Evolutionary conservation across 1,140 invertebrate species (phyloP).

Genomic region (Cardiocondyla obscurior): DNA sequence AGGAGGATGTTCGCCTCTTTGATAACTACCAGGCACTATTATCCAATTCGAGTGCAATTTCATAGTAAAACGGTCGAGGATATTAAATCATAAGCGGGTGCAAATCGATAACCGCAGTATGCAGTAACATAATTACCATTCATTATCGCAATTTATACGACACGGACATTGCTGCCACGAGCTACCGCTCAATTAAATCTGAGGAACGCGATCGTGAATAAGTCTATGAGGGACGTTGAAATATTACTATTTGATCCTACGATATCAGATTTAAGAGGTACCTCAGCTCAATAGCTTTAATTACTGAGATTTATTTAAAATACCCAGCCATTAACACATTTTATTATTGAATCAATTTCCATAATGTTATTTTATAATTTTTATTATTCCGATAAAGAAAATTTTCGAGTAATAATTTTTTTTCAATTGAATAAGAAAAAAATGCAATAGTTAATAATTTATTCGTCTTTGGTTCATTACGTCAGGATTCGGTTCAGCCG

Average conservation of each 20-base stretch:
- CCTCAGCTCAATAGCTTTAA: neutral
- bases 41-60: conserved; percentile 46
- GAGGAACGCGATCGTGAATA: conserved; percentile 17
- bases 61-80: conserved; percentile 50
- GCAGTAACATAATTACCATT: conserved; percentile 51
- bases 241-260: conserved; percentile 7
- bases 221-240: neutral
- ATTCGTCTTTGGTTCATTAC: neutral
- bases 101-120: conserved; percentile 40
- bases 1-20: conserved; percentile 19
- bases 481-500: neutral
- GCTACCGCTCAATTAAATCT: conserved; percentile 20
- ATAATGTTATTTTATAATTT: neutral
- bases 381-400: neutral
- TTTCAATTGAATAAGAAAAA: neutral
- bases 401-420: neutral
- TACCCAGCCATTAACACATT: neutral
- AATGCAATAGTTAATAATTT: neutral
- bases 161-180: conserved; percentile 19
- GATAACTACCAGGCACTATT: conserved; percentile 43
- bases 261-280: neutral
- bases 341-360: neutral
- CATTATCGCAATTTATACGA: conserved; percentile 51
- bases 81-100: conserved; percentile 48
- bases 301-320: neutral